Evolutionary conservation across 1,140 invertebrate species (phyloP).

Genomic region (Drosophila triauraria): DNA sequence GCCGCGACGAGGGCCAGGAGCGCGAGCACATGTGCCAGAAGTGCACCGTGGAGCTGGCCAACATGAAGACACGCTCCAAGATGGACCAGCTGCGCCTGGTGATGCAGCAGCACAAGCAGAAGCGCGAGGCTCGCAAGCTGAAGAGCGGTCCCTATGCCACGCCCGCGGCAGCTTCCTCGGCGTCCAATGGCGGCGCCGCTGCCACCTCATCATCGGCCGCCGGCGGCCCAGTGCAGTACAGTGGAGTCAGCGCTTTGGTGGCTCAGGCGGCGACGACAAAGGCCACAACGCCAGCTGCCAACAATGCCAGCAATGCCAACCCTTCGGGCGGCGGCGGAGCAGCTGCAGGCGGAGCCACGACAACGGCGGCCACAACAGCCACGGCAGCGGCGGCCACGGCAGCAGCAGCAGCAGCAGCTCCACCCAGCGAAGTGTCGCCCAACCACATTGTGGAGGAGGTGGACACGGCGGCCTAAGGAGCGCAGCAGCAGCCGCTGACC

Average conservation of each 20-base stretch:
- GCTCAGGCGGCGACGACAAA: slow-evolving; percentile 18
- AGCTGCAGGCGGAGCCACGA: slow-evolving; percentile 6
- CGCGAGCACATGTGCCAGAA: slow-evolving; percentile 76
- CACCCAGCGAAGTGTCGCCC: slow-evolving; percentile 77
- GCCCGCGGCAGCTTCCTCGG: slow-evolving; percentile 53
- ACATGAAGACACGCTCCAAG: slow-evolving; percentile 93
- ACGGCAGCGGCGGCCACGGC: slow-evolving; percentile 35
- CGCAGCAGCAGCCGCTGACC: slow-evolving; percentile 1
- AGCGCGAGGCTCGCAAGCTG: slow-evolving; percentile 91
- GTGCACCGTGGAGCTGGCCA: slow-evolving; percentile 88
- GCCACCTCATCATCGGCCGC: slow-evolving; percentile 1
- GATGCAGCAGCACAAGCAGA: slow-evolving; percentile 94
- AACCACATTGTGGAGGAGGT: slow-evolving; percentile 84
- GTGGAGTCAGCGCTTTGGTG: slow-evolving; percentile 57
- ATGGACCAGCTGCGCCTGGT: slow-evolving; percentile 93
- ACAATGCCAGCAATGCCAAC: slow-evolving; percentile 8
- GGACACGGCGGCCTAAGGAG: slow-evolving; percentile 80
- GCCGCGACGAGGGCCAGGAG: slow-evolving; percentile 31
- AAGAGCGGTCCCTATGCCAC: slow-evolving; percentile 90
- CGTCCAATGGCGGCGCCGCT: background rate
- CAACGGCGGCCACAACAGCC: slow-evolving; percentile 1
- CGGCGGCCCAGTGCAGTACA: slow-evolving; percentile 40
- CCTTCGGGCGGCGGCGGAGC: slow-evolving; percentile 1
- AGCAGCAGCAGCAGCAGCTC: slow-evolving; percentile 35
- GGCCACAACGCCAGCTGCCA: slow-evolving; percentile 10